These are phyloP conservation scores for Origma solitaria DNA, from an alignment of 2,113 vertebrate genomes.

Conservation along the genomic window DNA sequence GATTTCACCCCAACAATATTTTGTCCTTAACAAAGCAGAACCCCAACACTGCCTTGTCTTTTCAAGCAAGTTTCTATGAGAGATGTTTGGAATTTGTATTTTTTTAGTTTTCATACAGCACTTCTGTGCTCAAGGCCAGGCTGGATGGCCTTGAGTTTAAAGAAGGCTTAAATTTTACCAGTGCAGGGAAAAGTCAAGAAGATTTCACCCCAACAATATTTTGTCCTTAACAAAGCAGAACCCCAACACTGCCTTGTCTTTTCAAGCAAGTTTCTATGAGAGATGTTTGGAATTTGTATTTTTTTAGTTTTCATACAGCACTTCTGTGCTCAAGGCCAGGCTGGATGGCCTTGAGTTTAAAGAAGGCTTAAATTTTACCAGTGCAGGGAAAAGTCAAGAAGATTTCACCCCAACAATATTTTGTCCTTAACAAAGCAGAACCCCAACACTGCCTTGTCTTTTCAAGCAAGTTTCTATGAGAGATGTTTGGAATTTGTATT, in stretches of 20 bases:
- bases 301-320: neutral
- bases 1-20: neutral
- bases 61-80: neutral
- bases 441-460: neutral
- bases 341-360: fast-evolving
- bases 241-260: neutral
- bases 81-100: neutral
- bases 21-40: neutral
- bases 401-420: neutral
- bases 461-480: neutral
- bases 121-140: neutral
- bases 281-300: neutral
- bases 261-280: neutral
- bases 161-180: neutral
- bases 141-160: fast-evolving
- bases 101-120: neutral
- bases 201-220: neutral
- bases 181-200: neutral
- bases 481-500: neutral
- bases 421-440: neutral
- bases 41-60: neutral
- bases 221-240: neutral
- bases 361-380: neutral
- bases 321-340: neutral
- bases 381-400: neutral